phyloP scores from a whole-genome alignment of 2,888 invertebrate genomes.

The Lydus trimaculatus region DNA sequence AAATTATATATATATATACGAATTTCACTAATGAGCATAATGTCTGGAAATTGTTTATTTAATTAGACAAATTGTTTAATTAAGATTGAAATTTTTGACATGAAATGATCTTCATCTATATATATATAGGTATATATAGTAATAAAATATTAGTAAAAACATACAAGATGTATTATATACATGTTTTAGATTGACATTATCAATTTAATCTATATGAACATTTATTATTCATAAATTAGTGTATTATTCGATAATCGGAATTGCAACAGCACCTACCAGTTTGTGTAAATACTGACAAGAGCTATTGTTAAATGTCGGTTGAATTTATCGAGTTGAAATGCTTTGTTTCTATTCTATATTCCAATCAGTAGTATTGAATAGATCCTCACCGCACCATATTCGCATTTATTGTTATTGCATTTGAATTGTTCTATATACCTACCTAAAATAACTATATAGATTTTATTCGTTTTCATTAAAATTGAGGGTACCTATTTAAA shows the following conservation, averaged over 20 bases:
- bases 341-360: constrained; percentile 1
- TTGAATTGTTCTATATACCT: neutral
- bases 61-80: neutral
- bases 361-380: neutral
- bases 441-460: too few relatives aligned
- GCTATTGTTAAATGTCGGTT: neutral
- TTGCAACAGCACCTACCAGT: neutral
- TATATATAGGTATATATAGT: neutral
- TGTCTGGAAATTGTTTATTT: neutral
- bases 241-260: neutral
- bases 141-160: neutral
- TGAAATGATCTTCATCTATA: neutral
- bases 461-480: too few relatives aligned
- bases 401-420: neutral
- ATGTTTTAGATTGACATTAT: neutral
- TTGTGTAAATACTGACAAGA: neutral
- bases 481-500: too few relatives aligned
- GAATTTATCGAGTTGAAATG: neutral
- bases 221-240: neutral
- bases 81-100: neutral
- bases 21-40: neutral
- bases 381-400: neutral
- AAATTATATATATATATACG: neutral
- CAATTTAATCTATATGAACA: neutral
- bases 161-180: neutral